Percentiles rank a stretch among this genome's conserved stretches.
Conservation (phyloP, 2,888 invertebrate species). For the Conistra vaccinii region DNA sequence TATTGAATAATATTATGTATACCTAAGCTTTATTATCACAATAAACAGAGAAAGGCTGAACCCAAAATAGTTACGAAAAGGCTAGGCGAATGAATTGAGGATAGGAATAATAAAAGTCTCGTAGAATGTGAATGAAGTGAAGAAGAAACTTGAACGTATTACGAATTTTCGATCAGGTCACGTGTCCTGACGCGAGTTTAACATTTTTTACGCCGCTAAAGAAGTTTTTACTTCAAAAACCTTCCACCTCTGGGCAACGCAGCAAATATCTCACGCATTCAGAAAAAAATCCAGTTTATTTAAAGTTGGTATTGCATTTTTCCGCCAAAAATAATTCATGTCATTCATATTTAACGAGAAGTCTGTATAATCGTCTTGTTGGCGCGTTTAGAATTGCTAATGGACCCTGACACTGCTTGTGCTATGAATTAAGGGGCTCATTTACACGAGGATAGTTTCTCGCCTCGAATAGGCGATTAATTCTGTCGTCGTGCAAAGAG, state of each 20-base stretch:
- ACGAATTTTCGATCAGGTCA: too few species aligned
- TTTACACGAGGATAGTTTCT: background rate
- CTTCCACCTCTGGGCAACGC: background rate
- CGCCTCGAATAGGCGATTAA: background rate
- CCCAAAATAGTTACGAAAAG: too few species aligned
- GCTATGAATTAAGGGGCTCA: conserved; percentile 45
- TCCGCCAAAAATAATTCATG: conserved; percentile 61
- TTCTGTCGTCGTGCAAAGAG: background rate
- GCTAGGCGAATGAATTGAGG: too few species aligned
- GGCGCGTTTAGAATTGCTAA: conserved; percentile 63
- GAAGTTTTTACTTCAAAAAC: too few species aligned
- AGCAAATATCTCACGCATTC: background rate
- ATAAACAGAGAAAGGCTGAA: background rate
- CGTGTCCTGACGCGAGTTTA: too few species aligned
- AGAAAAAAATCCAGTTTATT: conserved; percentile 30
- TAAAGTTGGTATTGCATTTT: conserved; percentile 58
- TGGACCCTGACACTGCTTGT: conserved; percentile 38
- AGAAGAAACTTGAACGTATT: too few species aligned
- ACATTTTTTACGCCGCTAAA: too few species aligned
- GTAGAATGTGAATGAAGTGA: too few species aligned
- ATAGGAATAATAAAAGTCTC: too few species aligned
- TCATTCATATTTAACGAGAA: conserved; percentile 64
- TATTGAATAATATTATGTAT: conserved; percentile 7
- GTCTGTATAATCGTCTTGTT: conserved; percentile 56
- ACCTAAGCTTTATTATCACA: background rate